Conservation (phyloP, 1,140 invertebrate species). For the Apis mellifera region DNA sequence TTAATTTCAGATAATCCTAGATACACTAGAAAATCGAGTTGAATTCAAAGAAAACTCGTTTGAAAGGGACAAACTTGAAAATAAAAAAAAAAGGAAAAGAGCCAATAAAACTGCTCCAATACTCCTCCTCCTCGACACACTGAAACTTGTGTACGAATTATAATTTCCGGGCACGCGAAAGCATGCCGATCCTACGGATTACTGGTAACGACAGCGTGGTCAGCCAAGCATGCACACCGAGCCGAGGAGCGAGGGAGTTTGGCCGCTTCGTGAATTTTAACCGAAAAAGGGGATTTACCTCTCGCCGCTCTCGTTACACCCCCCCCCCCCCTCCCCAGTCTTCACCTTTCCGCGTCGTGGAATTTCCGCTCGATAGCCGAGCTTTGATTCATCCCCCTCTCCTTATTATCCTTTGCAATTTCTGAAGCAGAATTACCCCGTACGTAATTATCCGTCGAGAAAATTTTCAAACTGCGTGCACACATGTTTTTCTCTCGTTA, state of each 20-base stretch:
- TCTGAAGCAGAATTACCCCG: no score
- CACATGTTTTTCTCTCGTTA: no score
- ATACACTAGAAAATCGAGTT: no score
- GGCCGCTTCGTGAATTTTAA: constrained; percentile 50
- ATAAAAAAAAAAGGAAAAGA: background rate
- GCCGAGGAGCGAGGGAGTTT: background rate
- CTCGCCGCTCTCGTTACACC: constrained; percentile 24
- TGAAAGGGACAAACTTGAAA: no score
- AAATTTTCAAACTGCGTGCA: background rate
- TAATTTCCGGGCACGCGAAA: constrained; percentile 54
- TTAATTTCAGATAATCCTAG: no score
- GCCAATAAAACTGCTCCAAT: constrained; percentile 26
- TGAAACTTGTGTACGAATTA: constrained; percentile 44
- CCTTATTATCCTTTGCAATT: background rate
- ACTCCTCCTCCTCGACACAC: background rate
- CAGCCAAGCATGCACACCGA: constrained; percentile 51
- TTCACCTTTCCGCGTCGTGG: constrained; percentile 39
- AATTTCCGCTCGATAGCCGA: constrained; percentile 41
- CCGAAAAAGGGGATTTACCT: constrained; percentile 49
- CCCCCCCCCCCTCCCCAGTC: no score
- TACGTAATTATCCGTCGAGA: background rate
- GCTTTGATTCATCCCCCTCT: constrained; percentile 20
- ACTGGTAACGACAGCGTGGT: constrained; percentile 52
- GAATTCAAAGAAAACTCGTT: no score
- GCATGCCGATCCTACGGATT: constrained; percentile 53